phyloP scores from a whole-genome alignment of 1,140 invertebrate genomes.

The Drosophila pallidifrons region DNA sequence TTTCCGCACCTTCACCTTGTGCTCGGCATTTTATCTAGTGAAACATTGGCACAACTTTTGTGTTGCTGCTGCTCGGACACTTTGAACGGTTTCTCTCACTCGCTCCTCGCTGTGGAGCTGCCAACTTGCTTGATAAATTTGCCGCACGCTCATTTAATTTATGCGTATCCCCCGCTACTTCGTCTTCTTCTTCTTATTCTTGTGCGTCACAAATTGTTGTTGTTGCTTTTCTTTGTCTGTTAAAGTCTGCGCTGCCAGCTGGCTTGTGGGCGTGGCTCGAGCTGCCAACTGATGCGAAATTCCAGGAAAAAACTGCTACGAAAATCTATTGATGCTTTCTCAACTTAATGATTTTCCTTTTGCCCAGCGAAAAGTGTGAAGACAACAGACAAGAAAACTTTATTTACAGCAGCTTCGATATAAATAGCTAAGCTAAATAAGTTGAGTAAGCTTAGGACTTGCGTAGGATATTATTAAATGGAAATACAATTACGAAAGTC shows the following conservation, averaged over 20 bases:
- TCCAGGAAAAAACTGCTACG: constrained; percentile 1
- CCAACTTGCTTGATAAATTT: constrained; percentile 45
- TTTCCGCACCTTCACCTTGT: constrained; percentile 3
- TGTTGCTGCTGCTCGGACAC: constrained; percentile 47
- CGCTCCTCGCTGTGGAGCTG: constrained; percentile 37
- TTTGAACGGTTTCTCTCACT: constrained; percentile 53
- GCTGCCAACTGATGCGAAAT: background rate
- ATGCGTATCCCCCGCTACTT: constrained; percentile 13
- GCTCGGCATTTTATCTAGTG: constrained; percentile 74
- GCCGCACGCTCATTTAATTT: constrained; percentile 44
- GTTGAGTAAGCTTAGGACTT: no score
- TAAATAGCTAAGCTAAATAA: no score
- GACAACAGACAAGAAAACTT: background rate
- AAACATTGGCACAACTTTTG: constrained; percentile 75
- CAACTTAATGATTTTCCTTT: background rate
- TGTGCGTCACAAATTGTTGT: constrained; percentile 12
- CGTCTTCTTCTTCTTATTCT: background rate
- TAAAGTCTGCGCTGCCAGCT: constrained; percentile 3
- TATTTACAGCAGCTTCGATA: no score
- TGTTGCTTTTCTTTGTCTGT: constrained; percentile 10
- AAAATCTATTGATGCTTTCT: constrained; percentile 17
- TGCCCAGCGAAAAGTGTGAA: background rate
- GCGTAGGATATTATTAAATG: no score
- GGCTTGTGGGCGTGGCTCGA: constrained; percentile 16
- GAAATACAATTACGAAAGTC: no score